These are phyloP conservation scores for Hucho hucho DNA, from an alignment of 2,113 vertebrate species.

Conservation along the genomic window DNA sequence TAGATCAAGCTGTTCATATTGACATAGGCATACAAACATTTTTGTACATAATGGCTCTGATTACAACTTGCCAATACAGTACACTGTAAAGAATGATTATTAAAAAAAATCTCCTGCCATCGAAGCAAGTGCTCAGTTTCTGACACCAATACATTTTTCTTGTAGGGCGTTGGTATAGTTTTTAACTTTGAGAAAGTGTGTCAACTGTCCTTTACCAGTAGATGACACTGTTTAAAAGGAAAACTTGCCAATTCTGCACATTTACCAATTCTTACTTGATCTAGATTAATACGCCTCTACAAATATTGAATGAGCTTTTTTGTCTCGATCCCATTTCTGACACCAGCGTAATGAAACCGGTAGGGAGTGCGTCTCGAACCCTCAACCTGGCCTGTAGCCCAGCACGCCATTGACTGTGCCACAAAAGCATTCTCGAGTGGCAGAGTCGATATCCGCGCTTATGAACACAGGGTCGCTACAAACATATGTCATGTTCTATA, in stretches of 20 bases:
- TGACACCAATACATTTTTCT: not conserved
- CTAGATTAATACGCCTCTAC: slow-evolving; percentile 7
- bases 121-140: not conserved
- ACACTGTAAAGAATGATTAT: not conserved
- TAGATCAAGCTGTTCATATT: not conserved
- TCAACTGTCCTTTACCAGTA: slow-evolving; percentile 38
- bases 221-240: slow-evolving; percentile 45
- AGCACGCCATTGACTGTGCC: too few relatives aligned
- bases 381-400: too few relatives aligned
- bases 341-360: too few relatives aligned
- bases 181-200: slow-evolving; percentile 9
- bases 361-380: too few relatives aligned
- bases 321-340: too few relatives aligned
- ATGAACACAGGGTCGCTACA: not conserved
- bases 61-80: not conserved
- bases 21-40: not conserved
- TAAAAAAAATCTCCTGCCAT: not conserved
- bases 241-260: not conserved
- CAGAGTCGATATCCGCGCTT: too few relatives aligned
- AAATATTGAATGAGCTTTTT: not conserved
- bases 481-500: not conserved
- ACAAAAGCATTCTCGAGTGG: too few relatives aligned
- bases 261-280: not conserved
- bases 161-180: not conserved
- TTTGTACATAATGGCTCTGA: not conserved